Conservation (phyloP, 2,113 vertebrate genomes). For the Onychostoma macrolepis region DNA sequence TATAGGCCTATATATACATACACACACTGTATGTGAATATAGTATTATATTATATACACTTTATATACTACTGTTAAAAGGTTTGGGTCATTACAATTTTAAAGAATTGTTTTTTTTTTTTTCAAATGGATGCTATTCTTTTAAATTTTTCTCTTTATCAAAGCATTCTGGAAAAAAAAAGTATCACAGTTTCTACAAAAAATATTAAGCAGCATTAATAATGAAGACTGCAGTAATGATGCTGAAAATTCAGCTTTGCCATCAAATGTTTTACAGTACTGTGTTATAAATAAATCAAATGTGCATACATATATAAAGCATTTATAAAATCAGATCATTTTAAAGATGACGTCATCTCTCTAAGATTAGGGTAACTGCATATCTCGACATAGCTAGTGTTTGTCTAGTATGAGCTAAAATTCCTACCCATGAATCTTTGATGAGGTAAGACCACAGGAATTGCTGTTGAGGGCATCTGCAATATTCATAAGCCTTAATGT, state of each 20-base stretch:
- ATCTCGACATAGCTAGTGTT: not conserved
- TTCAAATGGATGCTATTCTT: not conserved
- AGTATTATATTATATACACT: too few species aligned
- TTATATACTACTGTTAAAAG: not conserved
- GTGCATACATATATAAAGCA: not conserved
- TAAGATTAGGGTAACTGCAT: not conserved
- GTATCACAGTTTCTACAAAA: not conserved
- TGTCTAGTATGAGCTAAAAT: slow-evolving; percentile 16
- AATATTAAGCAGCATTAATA: too few species aligned
- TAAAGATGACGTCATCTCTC: not conserved
- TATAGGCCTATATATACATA: not conserved
- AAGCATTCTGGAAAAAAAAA: not conserved
- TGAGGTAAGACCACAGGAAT: slow-evolving; percentile 13
- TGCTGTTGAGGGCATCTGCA: slow-evolving; percentile 25
- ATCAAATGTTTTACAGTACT: not conserved
- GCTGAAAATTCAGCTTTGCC: not conserved
- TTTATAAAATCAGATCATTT: not conserved
- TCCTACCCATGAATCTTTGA: slow-evolving; percentile 28
- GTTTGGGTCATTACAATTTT: not conserved
- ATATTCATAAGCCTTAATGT: slow-evolving; percentile 35
- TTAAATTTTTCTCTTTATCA: not conserved
- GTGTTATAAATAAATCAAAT: not conserved
- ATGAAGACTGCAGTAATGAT: not conserved
- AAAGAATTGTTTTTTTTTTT: not conserved
- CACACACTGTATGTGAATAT: too few species aligned